phyloP scores from a whole-genome alignment of 2,113 vertebrate species.

The Platanista minor region DNA sequence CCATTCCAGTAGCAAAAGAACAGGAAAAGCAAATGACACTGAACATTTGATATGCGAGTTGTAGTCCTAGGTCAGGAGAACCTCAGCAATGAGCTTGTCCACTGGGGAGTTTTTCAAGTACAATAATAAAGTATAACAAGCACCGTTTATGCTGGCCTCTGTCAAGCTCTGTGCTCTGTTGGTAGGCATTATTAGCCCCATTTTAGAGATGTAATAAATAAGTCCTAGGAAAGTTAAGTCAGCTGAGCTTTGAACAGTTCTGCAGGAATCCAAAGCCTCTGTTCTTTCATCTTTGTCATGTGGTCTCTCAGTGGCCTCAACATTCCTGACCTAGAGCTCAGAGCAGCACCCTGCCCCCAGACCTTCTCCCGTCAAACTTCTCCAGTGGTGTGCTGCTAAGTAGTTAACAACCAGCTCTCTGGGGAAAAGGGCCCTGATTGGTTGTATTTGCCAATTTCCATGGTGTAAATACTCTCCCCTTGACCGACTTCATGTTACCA shows the following conservation, averaged over 20 bases:
- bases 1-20: not conserved
- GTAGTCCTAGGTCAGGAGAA: not conserved
- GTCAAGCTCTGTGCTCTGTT: not conserved
- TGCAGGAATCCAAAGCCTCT: not conserved
- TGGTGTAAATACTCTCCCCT: not conserved
- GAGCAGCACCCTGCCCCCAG: not conserved
- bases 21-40: not conserved
- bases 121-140: not conserved
- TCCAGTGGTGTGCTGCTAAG: not conserved
- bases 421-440: fast-evolving
- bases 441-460: not conserved
- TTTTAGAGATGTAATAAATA: not conserved
- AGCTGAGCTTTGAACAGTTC: not conserved
- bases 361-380: not conserved
- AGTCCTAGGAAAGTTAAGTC: not conserved
- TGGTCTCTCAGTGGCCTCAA: not conserved
- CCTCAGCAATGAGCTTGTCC: not conserved
- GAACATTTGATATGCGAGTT: not conserved
- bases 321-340: not conserved
- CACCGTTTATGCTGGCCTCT: not conserved
- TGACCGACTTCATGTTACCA: not conserved
- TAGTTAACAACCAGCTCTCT: not conserved
- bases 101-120: not conserved
- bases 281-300: not conserved
- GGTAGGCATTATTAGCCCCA: not conserved